Evolutionary conservation across 2,888 invertebrate genomes (phyloP).

Genomic region (Lathronympha strigana): DNA sequence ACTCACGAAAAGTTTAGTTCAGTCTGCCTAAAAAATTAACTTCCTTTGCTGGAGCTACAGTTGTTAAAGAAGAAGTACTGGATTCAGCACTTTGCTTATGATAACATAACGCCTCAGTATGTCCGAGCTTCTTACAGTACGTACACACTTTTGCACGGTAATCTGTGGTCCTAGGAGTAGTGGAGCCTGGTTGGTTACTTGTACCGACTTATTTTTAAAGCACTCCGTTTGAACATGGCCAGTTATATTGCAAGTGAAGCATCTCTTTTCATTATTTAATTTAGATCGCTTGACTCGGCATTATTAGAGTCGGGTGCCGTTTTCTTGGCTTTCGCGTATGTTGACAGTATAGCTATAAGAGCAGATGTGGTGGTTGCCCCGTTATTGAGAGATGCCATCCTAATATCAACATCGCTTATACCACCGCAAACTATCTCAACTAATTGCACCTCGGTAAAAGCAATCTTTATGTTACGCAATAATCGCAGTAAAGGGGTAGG

Average conservation of each 20-base stretch:
- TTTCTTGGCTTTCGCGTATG: neutral
- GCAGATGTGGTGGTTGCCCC: neutral
- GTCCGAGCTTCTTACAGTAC: neutral
- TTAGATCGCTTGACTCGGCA: neutral
- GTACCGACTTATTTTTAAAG: neutral
- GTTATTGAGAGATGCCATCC: neutral
- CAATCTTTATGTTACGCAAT: slow-evolving; percentile 14
- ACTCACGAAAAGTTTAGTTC: neutral
- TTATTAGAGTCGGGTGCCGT: neutral
- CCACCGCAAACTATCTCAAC: slow-evolving; percentile 45
- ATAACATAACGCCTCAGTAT: neutral
- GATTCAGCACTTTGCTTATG: neutral
- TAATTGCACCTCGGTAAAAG: slow-evolving; percentile 40
- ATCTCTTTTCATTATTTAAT: neutral
- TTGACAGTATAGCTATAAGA: neutral
- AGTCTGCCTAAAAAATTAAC: neutral
- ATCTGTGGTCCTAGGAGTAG: neutral
- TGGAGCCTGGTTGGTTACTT: neutral
- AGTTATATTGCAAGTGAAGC: neutral
- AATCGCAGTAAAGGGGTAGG: no score
- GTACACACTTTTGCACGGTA: neutral
- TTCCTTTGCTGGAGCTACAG: neutral
- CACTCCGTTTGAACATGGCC: neutral
- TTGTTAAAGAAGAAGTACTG: neutral
- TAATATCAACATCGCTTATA: neutral